Base-by-base conservation (phyloP, 2,888 invertebrate genomes). In the Cerastis leucographa region DNA sequence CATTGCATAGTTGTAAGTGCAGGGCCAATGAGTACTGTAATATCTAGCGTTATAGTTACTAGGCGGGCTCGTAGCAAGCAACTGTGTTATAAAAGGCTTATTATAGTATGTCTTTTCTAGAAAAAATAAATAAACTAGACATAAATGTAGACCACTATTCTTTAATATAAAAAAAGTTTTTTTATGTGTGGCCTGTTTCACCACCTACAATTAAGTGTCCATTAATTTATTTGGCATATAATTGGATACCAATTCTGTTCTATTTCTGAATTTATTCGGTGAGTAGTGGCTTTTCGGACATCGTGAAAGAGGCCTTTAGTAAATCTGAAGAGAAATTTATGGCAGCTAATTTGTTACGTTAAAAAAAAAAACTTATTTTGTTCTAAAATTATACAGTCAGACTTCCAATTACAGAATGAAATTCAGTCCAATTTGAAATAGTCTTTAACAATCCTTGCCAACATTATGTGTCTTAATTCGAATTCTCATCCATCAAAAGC, bases 21-120 rank as follows among this genome's bases (percentile, higher is more conserved):
- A 91, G 93, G 93, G 93, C 93, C 93, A 93, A 92, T 92, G 92
- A 92, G 89, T 92, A 92, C 92, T 91, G 89, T 92, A 91, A 89
- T 86, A 89, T 87, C 88, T 88, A 88, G 84, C 87, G 86, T 85
- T 81, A 85, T 89, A 80, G 76, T 84, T 73, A 77, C 74, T 88
- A 88, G 84, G 85, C 76, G 86, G 87, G 86, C 87, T 88, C 87
- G 87, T 85, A 89, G 90, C 85, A 89, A 91, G 91, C 89, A 90
- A 91, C 90, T 91, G 89, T 91, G 89, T 78, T 83, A 85, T 86
- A 86, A 81, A 69, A 78, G 85, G 81, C 85, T 86, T 87, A 80
- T 86, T 91, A 88, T 90, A 91, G 91, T 90, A 91, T 90, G 89
- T 81, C 68, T 72, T 71, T 71, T 59, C 11, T 44, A 14, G 42